phyloP scores from a whole-genome alignment of 2,888 invertebrate genomes.

The Drosophila mercatorum region DNA sequence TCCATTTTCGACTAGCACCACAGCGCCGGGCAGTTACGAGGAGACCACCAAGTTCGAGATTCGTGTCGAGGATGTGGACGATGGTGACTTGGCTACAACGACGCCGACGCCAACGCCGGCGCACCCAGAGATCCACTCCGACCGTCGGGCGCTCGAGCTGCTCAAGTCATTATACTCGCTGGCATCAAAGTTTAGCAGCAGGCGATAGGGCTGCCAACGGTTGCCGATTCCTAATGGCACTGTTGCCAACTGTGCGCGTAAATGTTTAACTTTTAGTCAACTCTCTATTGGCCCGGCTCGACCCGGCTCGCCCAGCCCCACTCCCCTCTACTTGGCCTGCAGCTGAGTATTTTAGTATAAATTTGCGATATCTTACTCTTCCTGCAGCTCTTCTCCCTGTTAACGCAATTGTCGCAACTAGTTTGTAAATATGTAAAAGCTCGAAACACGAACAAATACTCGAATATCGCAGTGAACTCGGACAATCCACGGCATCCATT shows the following conservation, averaged over 20 bases:
- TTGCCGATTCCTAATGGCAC: constrained; percentile 67
- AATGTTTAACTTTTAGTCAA: constrained; percentile 77
- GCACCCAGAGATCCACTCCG: constrained; percentile 85
- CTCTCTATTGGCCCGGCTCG: constrained; percentile 51
- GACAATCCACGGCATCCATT: constrained; percentile 19
- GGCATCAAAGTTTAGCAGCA: constrained; percentile 91
- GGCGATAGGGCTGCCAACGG: constrained; percentile 82
- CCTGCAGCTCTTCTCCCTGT: constrained; percentile 39
- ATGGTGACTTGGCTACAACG: constrained; percentile 54
- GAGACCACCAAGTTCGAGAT: constrained; percentile 84
- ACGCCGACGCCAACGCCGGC: constrained; percentile 56
- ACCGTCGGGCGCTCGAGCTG: constrained; percentile 92
- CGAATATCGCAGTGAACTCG: constrained; percentile 26
- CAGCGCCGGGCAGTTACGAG: constrained; percentile 69
- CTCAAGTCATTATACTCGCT: constrained; percentile 93
- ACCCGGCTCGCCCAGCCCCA: background rate
- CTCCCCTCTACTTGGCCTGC: constrained; percentile 4
- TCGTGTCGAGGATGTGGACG: constrained; percentile 82
- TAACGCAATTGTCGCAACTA: constrained; percentile 64
- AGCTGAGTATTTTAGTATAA: constrained; percentile 32
- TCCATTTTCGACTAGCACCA: constrained; percentile 60
- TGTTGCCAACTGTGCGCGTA: constrained; percentile 56
- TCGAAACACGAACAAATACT: constrained; percentile 52
- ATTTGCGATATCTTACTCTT: constrained; percentile 9
- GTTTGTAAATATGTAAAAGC: constrained; percentile 74